Base-by-base conservation (phyloP, 2,797 vertebrate species). In the Brotula barbata region DNA sequence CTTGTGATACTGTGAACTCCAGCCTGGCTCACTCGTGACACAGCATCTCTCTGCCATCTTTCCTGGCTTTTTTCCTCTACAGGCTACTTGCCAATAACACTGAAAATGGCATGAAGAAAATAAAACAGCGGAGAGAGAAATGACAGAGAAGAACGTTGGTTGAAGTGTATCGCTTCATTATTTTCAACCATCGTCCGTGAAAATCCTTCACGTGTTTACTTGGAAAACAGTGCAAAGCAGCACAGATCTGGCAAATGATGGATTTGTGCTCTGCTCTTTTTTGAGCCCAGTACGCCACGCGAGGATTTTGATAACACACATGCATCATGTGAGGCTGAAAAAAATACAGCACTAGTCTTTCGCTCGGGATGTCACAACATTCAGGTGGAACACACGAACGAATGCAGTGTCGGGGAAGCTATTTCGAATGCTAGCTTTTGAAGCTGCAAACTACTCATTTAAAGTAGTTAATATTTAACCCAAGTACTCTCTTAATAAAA, bases 241-340 rank as follows among this genome's bases (percentile, higher is more conserved):
- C 22, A 33, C 45, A 57, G 42, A 66, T 81, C 59, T 66, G 48
- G 52, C 63, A 68, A 58, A 65, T 80, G 83, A 87, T 69, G 83
- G 68, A 82, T 83, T 48, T 60, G 41, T 39, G 64, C 69, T 64
- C 25, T 7, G 12, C 37, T 52, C 43, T 67, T 66, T 60, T 58
- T 61, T 19, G 31, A 52, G 52, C 17, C 50, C 64, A 65, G 82
- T 81, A 61, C 55, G 82, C 82, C 79, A 75, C 60, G 58, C 43
- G 20, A 43, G 21, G 21, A 62, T 53, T 58, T 44, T 42, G 71
- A 75, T 53, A 7, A 57, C 36, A 54, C n/a, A 50, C 28, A 81
- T 70, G 41, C 28, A 73, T 72, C 61, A 61, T 23, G 17, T 25
- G 22, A 60, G 53, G 57, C 36, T 40, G 46, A 57, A 52, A n/a